phyloP scores from a whole-genome alignment of 2,113 vertebrate genomes.

The Conger conger region DNA sequence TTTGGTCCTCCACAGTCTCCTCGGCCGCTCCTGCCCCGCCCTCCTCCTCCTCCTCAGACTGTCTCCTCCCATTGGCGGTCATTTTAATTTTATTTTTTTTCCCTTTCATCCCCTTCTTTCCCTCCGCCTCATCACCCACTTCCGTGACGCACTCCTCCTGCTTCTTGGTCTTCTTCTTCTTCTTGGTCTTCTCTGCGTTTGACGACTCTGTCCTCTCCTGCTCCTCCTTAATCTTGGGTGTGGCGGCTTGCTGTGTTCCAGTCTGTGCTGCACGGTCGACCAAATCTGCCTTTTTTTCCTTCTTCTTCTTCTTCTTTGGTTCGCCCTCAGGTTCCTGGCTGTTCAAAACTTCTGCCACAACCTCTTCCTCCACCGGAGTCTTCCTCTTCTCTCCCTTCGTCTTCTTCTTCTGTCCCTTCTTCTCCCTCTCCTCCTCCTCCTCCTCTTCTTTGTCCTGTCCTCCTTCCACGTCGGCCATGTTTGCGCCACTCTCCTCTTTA shows the following conservation, averaged over 20 bases:
- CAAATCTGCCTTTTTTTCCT: not conserved
- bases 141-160: not conserved
- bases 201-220: not conserved
- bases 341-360: not conserved
- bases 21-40: not conserved
- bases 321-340: not conserved
- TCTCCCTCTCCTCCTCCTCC: not conserved
- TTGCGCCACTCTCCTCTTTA: not conserved
- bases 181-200: slow-evolving; percentile 13
- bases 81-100: slow-evolving; percentile 41
- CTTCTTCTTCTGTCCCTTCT: not conserved
- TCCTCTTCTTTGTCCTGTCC: not conserved
- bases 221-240: slow-evolving; percentile 3
- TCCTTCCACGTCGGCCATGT: not conserved
- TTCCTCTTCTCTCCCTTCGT: slow-evolving; percentile 35
- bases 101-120: not conserved
- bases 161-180: not conserved
- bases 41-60: not conserved
- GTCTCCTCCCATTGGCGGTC: not conserved
- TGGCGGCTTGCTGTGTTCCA: not conserved
- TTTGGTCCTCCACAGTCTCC: too few relatives aligned
- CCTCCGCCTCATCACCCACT: too few relatives aligned
- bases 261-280: slow-evolving; percentile 1
- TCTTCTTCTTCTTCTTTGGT: slow-evolving; percentile 32
- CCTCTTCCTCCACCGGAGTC: not conserved